phyloP scores from a whole-genome alignment of 35 echinoderm and acorn worm genomes.

The Lytechinus pictus region DNA sequence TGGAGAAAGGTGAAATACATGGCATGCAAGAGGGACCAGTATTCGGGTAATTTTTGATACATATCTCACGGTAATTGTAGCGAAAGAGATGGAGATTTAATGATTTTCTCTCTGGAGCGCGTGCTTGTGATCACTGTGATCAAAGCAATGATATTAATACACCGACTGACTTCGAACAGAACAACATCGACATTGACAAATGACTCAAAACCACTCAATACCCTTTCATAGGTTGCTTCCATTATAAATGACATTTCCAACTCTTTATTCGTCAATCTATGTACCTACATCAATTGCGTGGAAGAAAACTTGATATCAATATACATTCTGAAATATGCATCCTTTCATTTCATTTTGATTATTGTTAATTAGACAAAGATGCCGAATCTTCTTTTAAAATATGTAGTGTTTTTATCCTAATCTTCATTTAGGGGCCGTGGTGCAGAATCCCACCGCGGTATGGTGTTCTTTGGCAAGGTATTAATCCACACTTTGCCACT shows the following conservation, averaged over 20 bases:
- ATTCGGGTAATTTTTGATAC: neutral
- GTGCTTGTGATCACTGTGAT: constrained; percentile 10
- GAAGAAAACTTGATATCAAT: no score
- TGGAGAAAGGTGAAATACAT: neutral
- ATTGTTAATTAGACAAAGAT: no score
- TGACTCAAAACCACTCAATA: neutral
- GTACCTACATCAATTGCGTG: neutral
- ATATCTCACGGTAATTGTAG: neutral
- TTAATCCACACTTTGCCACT: no score
- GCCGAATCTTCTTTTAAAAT: no score
- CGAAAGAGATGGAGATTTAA: constrained; percentile 12
- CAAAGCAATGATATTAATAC: neutral
- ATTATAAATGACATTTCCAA: neutral
- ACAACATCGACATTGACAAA: neutral
- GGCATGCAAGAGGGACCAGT: neutral
- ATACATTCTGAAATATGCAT: no score
- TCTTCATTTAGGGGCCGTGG: no score
- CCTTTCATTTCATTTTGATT: no score
- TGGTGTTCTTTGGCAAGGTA: no score
- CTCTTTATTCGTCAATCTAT: neutral
- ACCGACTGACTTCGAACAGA: neutral
- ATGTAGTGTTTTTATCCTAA: no score
- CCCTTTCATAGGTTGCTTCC: neutral
- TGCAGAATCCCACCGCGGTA: no score
- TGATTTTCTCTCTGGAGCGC: neutral